Percentiles rank a stretch among this genome's conserved stretches.
These are phyloP conservation scores for Aphodius granarius DNA, from an alignment of 2,888 invertebrate species.

Conservation along the genomic window DNA sequence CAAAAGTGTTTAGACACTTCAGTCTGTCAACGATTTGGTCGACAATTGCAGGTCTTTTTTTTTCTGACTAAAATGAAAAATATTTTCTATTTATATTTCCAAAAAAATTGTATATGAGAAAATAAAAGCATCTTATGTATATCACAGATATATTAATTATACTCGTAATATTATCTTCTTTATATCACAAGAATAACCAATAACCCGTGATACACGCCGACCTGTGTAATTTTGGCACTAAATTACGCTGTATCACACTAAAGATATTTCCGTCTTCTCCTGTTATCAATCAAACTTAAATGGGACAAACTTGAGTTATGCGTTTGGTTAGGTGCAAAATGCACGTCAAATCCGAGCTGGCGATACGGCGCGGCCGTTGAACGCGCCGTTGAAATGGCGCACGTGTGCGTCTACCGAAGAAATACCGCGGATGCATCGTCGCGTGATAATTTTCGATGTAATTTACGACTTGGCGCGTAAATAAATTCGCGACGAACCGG, in stretches of 20 bases:
- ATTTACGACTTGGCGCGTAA: slow-evolving; percentile 6
- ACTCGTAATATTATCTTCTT: no score
- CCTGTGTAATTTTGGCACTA: no score
- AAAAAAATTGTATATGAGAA: no score
- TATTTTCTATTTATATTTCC: no score
- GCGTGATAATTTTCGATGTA: slow-evolving; percentile 14
- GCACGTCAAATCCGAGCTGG: background rate
- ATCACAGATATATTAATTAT: no score
- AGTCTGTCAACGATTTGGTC: no score
- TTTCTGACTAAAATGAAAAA: no score
- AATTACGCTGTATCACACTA: background rate
- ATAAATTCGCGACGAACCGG: background rate
- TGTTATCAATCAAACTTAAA: background rate
- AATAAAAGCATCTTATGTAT: no score
- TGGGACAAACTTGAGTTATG: background rate
- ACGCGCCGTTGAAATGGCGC: background rate
- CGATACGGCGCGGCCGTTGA: background rate
- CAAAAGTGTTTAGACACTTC: no score
- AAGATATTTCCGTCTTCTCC: background rate
- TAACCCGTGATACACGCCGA: no score
- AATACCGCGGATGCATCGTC: slow-evolving; percentile 1
- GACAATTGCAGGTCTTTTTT: no score
- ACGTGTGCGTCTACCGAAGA: background rate
- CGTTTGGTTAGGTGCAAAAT: background rate
- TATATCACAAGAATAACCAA: no score